phyloP scores from a whole-genome alignment of 2,797 vertebrate species.

The Enteromius afrohamiltoni region DNA sequence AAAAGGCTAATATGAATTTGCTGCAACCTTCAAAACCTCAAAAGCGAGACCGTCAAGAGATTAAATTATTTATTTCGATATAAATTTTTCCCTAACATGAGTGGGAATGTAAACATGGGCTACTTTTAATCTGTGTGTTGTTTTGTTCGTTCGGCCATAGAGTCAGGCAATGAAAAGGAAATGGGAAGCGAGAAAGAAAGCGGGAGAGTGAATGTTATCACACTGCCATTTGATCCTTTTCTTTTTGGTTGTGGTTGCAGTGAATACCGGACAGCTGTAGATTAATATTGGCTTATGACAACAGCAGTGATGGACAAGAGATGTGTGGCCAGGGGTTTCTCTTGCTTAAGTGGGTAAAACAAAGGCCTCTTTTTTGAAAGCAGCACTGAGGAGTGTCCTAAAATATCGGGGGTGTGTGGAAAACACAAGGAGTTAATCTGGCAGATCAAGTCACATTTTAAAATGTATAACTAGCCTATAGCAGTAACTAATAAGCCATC shows the following conservation, averaged over 20 bases:
- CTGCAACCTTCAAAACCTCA: constrained; percentile 5
- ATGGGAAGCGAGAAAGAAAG: constrained; percentile 38
- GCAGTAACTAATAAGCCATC: background rate
- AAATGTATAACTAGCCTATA: background rate
- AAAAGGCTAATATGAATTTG: constrained; percentile 11
- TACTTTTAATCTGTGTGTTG: constrained; percentile 11
- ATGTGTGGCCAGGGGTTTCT: constrained; percentile 64
- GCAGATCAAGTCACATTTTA: constrained; percentile 25
- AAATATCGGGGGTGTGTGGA: background rate
- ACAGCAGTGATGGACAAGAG: constrained; percentile 68
- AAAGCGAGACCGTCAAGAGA: background rate
- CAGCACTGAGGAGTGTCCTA: background rate
- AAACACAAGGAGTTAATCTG: constrained; percentile 8
- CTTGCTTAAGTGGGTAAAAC: constrained; percentile 50
- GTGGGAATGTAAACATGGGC: background rate
- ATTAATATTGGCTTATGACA: constrained; percentile 71
- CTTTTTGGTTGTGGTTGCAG: constrained; percentile 51
- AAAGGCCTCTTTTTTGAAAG: constrained; percentile 54
- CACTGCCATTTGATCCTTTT: constrained; percentile 61
- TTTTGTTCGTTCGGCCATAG: constrained; percentile 4
- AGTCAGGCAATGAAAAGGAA: constrained; percentile 7
- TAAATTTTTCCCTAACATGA: background rate
- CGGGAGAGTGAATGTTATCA: constrained; percentile 46
- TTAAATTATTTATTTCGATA: constrained; percentile 16
- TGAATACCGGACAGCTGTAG: constrained; percentile 72